A percentile compares a stretch with the other conserved stretches of the same genome.
These are phyloP conservation scores for Cariama cristata DNA, from an alignment of 2,113 vertebrate genomes.

Conservation along the genomic window DNA sequence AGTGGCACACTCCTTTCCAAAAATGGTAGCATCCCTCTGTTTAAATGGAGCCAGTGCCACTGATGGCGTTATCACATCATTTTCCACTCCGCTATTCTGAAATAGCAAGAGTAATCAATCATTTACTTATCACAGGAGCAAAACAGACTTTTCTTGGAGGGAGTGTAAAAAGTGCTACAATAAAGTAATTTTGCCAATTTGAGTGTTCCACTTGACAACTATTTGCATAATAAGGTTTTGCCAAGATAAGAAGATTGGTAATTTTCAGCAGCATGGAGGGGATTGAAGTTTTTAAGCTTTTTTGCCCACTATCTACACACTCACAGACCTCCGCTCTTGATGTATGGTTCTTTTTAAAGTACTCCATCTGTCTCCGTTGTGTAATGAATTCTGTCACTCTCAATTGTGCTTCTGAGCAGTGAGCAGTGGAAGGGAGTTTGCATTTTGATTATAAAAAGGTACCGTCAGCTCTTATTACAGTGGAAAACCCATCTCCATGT, in stretches of 20 bases:
- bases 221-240: conserved; percentile 71
- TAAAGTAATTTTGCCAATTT: conserved; percentile 70
- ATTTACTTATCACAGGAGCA: conserved; percentile 44
- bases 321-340: conserved; percentile 54
- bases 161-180: conserved; percentile 38
- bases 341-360: conserved; percentile 64
- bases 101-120: conserved; percentile 52
- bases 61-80: neutral
- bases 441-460: conserved; percentile 72
- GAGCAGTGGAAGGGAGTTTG: conserved; percentile 59
- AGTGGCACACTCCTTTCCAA: neutral
- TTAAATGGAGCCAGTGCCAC: neutral
- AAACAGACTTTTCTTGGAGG: conserved; percentile 54
- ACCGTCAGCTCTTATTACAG: conserved; percentile 71
- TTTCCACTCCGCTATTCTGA: conserved; percentile 21
- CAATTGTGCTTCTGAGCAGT: conserved; percentile 52
- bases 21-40: neutral
- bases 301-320: conserved; percentile 60
- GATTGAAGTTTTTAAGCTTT: conserved; percentile 62
- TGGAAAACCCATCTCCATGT: conserved; percentile 49
- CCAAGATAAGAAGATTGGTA: conserved; percentile 72
- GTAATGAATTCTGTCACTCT: conserved; percentile 79
- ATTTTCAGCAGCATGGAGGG: conserved; percentile 63
- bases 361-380: conserved; percentile 52
- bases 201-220: conserved; percentile 64